Conservation (phyloP, 2,888 invertebrate genomes). For the Didymodactylos carnosus region DNA sequence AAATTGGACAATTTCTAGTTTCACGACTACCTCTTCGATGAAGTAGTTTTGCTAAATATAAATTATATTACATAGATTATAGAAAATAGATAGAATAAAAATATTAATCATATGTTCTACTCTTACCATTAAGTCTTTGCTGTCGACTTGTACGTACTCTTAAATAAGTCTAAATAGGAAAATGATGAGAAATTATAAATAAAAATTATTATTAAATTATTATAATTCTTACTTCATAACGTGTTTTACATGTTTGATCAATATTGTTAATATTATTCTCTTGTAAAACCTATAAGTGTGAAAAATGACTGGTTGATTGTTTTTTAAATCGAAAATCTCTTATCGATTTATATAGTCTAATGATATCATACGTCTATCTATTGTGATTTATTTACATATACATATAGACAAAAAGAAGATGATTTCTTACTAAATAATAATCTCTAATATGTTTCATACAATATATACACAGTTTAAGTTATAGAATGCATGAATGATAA, state of each 20-base stretch:
- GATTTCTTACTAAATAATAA: too few relatives aligned
- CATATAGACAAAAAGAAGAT: too few relatives aligned
- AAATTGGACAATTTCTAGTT: background rate
- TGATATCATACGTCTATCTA: too few relatives aligned
- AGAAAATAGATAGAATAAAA: too few relatives aligned
- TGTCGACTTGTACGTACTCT: background rate
- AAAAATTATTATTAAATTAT: background rate
- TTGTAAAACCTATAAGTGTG: background rate
- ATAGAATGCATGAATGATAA: too few relatives aligned
- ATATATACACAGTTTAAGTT: too few relatives aligned
- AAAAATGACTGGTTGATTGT: background rate
- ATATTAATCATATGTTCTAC: too few relatives aligned
- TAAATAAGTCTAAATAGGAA: background rate
- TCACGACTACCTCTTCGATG: background rate
- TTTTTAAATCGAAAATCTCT: too few relatives aligned
- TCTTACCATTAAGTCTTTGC: background rate
- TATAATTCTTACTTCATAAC: background rate
- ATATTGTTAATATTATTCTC: background rate
- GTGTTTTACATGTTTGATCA: background rate
- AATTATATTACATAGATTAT: background rate
- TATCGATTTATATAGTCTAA: too few relatives aligned
- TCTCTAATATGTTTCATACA: too few relatives aligned
- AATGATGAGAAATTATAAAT: background rate
- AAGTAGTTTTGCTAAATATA: background rate
- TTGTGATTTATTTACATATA: too few relatives aligned